Evolutionary conservation across 2,888 invertebrate genomes (phyloP), one percentile per base, ranked within the genome.

Genomic region (Mactromeris polynyma): DNA sequence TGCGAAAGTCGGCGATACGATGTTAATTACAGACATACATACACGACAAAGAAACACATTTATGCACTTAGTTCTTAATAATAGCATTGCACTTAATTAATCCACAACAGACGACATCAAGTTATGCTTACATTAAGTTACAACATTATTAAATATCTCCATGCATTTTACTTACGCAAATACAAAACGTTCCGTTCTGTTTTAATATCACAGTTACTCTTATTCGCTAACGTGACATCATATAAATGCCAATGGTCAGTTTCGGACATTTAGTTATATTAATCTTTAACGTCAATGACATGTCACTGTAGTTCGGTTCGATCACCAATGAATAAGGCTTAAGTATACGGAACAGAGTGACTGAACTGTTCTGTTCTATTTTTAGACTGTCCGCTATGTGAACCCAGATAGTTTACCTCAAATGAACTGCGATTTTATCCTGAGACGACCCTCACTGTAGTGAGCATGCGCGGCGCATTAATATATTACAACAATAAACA

Each of bases 371-470:
- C 31, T 85, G 21, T 58, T 85, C 86, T 93, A 94, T 88, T 87
- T 87, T 88, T 93, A 94, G 92, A 78, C 73, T 94, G 93, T 36
- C 93, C 94, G 92, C 93, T 90, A 42, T 14, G 38, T 94, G 94
- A 94, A 94, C 94, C 81, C 85, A 46, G 81, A 9, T 46, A 58
- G 85, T 89, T 93, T 93, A 93, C 93, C 92, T 93, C 85, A 87
- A 85, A 90, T 91, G 92, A 93, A 93, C 93, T 91, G 26, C 42
- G 78, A 79, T 54, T 69, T 85, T 93, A 92, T 92, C 93, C 93
- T 93, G 83, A 87, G 77, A 85, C 91, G 92, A 93, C 93, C 93
- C 85, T 85, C 77, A 78, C 46, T 31, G n/a, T 19, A 54, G 11
- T 38, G 85, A 88, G 91, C 91, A 89, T 89, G 91, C 88, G 89